Conservation (phyloP, 2,797 vertebrate genomes). For the Eulemur albifrons region DNA sequence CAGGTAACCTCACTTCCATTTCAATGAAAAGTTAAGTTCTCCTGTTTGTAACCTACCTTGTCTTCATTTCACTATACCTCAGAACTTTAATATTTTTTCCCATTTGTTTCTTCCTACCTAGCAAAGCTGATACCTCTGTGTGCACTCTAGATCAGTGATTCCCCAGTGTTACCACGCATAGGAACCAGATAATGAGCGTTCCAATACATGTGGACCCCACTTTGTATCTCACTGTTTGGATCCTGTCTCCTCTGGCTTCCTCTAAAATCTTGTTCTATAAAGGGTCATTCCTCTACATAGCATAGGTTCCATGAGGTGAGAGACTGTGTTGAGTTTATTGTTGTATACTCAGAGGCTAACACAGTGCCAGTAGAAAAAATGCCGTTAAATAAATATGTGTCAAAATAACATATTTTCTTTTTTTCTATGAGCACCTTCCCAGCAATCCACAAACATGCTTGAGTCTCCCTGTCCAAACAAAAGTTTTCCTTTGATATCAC, state of each 20-base stretch:
- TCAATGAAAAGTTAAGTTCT: neutral
- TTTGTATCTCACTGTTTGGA: neutral
- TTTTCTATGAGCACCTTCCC: neutral
- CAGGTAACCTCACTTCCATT: neutral
- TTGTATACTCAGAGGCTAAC: neutral
- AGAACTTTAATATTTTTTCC: neutral
- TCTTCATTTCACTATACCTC: neutral
- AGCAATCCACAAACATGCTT: neutral
- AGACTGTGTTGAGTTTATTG: neutral
- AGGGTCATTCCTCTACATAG: neutral
- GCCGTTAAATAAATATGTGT: neutral
- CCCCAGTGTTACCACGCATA: rapidly evolving
- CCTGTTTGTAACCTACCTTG: neutral
- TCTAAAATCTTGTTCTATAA: neutral
- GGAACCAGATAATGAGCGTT: neutral
- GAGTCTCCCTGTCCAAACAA: neutral
- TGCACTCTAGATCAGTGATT: neutral
- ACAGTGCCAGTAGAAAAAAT: neutral
- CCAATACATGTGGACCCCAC: too few species aligned
- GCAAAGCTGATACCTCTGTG: neutral
- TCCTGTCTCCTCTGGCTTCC: neutral
- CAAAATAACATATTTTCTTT: neutral
- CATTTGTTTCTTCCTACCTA: neutral
- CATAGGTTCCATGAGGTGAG: neutral
- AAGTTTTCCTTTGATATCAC: neutral